These are phyloP conservation scores for Amblyopsis hoosieri DNA, from an alignment of 2,797 vertebrate species.

Conservation along the genomic window DNA sequence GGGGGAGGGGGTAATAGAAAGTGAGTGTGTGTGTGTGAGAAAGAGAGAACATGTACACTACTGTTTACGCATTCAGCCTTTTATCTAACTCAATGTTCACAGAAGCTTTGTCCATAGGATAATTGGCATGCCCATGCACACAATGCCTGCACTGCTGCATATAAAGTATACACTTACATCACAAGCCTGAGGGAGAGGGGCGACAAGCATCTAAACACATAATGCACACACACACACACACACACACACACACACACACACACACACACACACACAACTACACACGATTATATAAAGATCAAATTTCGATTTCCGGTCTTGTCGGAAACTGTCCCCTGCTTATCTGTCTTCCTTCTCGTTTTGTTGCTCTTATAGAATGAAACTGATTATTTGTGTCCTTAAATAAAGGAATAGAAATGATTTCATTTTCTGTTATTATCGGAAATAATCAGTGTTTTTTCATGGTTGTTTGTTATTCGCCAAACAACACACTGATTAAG, in stretches of 20 bases:
- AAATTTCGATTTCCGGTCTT: no score
- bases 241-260: background rate
- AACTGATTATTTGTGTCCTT: no score
- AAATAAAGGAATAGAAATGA: no score
- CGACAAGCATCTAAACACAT: background rate
- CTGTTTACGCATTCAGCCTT: conserved; percentile 20
- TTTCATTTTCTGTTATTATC: no score
- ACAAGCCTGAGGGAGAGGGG: background rate
- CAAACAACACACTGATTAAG: no score
- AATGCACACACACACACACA: background rate
- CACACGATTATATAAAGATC: no score
- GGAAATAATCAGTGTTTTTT: no score
- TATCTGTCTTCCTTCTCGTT: no score
- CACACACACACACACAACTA: background rate
- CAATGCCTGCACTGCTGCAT: conserved; percentile 10
- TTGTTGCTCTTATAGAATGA: no score
- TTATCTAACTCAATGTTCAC: conserved; percentile 26
- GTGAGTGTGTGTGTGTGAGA: conserved; percentile 33
- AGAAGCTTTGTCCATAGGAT: conserved; percentile 8
- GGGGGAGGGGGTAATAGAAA: background rate
- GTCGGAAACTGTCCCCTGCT: no score
- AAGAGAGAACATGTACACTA: conserved; percentile 45
- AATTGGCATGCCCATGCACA: conserved; percentile 10
- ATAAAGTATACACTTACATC: conserved; percentile 4
- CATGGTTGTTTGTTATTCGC: no score